phyloP scores from a whole-genome alignment of 1,140 invertebrate species.

The Dendrolimus kikuchii region DNA sequence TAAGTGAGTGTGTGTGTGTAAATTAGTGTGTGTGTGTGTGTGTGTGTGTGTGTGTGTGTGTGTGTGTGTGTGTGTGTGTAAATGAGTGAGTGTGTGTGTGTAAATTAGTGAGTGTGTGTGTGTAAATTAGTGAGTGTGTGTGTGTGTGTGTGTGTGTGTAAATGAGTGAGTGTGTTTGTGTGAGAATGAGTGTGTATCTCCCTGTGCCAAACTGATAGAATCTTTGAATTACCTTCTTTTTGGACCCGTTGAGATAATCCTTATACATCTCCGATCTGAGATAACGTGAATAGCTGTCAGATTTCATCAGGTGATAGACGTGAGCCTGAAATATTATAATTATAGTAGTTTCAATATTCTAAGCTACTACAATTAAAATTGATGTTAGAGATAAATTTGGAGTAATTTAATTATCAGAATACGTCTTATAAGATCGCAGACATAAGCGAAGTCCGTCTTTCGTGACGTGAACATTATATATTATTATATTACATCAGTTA shows the following conservation, averaged over 20 bases:
- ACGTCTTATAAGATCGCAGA: too few species aligned
- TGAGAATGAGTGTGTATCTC: not conserved
- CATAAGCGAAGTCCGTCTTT: too few species aligned
- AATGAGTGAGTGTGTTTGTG: not conserved
- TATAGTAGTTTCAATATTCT: slow-evolving; percentile 6
- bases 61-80: slow-evolving; percentile 4
- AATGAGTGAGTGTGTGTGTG: slow-evolving; percentile 1
- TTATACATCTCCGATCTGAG: slow-evolving; percentile 99
- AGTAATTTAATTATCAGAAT: too few species aligned
- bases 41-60: slow-evolving; percentile 3
- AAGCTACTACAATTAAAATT: not conserved
- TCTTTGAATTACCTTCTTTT: slow-evolving; percentile 86
- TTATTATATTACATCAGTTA: too few species aligned
- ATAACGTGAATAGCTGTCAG: slow-evolving; percentile 98
- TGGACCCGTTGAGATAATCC: slow-evolving; percentile 95
- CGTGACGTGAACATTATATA: too few species aligned
- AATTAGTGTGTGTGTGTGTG: not conserved
- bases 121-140: not conserved
- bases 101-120: too few species aligned
- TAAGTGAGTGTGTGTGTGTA: too few species aligned
- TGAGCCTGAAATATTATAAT: slow-evolving; percentile 82
- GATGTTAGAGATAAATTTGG: too few species aligned
- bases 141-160: not conserved
- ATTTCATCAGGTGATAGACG: slow-evolving; percentile 99
- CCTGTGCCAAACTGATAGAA: too few species aligned